Evolutionary conservation across 2,888 invertebrate genomes (phyloP).

Genomic region (Leptothorax acervorum): DNA sequence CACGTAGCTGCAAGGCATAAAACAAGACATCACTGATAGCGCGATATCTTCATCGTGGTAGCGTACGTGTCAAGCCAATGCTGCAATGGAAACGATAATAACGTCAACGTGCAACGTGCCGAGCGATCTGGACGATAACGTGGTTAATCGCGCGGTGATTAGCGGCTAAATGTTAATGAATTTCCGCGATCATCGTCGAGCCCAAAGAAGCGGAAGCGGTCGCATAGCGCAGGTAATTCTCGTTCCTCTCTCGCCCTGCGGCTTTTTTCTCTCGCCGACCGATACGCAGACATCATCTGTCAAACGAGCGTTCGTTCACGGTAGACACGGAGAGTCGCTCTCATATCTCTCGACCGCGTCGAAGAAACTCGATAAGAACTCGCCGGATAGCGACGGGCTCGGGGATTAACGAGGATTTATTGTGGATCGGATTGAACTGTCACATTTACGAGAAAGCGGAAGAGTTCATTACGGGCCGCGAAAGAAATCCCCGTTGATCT

Average conservation of each 20-base stretch:
- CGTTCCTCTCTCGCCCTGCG: background rate
- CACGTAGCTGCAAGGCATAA: background rate
- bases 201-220: conserved; percentile 61
- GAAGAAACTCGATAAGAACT: conserved; percentile 41
- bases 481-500: background rate
- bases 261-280: conserved; percentile 55
- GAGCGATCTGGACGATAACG: conserved; percentile 7
- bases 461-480: background rate
- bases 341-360: conserved; percentile 45
- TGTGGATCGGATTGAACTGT: background rate
- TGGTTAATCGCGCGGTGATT: conserved; percentile 68
- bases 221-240: conserved; percentile 58
- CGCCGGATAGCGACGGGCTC: background rate
- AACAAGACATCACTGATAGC: background rate
- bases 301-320: conserved; percentile 21
- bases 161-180: conserved; percentile 73
- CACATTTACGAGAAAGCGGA: conserved; percentile 17
- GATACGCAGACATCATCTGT: conserved; percentile 66
- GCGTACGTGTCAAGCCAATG: too few relatives aligned
- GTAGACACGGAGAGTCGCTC: conserved; percentile 37
- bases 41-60: background rate
- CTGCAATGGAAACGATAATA: background rate
- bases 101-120: background rate
- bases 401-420: conserved; percentile 17
- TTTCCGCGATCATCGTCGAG: conserved; percentile 63